Conservation (phyloP, 1,140 invertebrate genomes). For the Panulirus ornatus region DNA sequence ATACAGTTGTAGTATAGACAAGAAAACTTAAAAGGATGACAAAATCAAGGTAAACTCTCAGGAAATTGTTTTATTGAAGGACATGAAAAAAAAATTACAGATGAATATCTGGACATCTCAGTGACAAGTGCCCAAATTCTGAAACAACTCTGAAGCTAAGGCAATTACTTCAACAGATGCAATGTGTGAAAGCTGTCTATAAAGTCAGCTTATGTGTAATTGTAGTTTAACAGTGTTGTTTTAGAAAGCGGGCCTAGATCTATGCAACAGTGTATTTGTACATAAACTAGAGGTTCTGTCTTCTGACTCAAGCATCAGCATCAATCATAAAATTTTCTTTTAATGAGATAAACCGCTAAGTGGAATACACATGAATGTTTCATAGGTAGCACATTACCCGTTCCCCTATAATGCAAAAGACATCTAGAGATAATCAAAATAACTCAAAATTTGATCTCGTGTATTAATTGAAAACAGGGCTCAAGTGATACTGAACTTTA, state of each 20-base stretch:
- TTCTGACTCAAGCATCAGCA: neutral
- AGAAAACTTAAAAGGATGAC: neutral
- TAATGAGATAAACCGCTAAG: neutral
- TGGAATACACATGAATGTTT: slow-evolving; percentile 12
- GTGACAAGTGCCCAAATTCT: slow-evolving; percentile 36
- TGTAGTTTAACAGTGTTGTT: neutral
- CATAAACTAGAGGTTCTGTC: slow-evolving; percentile 41
- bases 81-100: slow-evolving; percentile 50
- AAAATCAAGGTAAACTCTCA: neutral
- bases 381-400: neutral
- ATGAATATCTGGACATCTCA: slow-evolving; percentile 60
- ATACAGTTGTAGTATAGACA: neutral
- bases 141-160: slow-evolving; percentile 33
- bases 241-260: neutral
- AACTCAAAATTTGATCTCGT: neutral
- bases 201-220: neutral
- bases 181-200: neutral
- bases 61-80: slow-evolving; percentile 63
- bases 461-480: neutral
- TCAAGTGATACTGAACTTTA: neutral
- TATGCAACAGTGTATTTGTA: slow-evolving; percentile 43
- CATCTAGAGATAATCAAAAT: neutral
- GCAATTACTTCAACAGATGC: neutral
- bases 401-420: neutral
- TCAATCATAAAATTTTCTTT: neutral